phyloP scores from a whole-genome alignment of 2,888 invertebrate genomes.

The Stenotaenia linearis region DNA sequence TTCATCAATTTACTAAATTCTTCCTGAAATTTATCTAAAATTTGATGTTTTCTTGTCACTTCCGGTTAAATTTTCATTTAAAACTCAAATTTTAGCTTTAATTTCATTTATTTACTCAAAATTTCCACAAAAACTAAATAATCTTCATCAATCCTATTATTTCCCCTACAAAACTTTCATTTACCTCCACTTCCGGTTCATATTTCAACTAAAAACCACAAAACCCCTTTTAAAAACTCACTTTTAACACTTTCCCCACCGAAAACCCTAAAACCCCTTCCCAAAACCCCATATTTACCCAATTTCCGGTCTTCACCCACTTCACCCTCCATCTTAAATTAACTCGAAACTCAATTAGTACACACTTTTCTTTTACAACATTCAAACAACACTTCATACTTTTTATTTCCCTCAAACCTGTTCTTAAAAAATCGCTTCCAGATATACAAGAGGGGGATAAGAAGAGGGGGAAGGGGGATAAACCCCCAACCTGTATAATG shows the following conservation, averaged over 20 bases:
- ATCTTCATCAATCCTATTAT: too few relatives aligned
- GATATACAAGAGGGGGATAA: not conserved
- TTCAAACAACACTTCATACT: not conserved
- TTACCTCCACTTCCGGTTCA: not conserved
- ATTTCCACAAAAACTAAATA: not conserved
- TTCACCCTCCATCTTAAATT: not conserved
- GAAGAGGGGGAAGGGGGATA: not conserved
- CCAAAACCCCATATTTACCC: too few relatives aligned
- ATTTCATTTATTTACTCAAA: not conserved
- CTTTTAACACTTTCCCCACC: too few relatives aligned
- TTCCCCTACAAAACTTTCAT: not conserved
- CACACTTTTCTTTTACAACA: not conserved
- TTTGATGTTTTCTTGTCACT: too few relatives aligned
- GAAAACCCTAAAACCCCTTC: too few relatives aligned
- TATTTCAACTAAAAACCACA: not conserved
- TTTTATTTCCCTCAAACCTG: slow-evolving; percentile 6
- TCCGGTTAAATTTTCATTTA: too few relatives aligned
- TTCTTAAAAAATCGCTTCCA: not conserved
- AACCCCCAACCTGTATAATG: not conserved
- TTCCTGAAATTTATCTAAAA: too few relatives aligned
- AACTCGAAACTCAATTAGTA: not conserved
- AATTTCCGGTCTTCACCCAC: not conserved
- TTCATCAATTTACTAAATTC: too few relatives aligned
- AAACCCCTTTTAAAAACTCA: not conserved
- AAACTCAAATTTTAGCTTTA: too few relatives aligned